Evolutionary conservation across 2,888 invertebrate genomes (phyloP).

Genomic region (Spatulosminthurus flaviceps): DNA sequence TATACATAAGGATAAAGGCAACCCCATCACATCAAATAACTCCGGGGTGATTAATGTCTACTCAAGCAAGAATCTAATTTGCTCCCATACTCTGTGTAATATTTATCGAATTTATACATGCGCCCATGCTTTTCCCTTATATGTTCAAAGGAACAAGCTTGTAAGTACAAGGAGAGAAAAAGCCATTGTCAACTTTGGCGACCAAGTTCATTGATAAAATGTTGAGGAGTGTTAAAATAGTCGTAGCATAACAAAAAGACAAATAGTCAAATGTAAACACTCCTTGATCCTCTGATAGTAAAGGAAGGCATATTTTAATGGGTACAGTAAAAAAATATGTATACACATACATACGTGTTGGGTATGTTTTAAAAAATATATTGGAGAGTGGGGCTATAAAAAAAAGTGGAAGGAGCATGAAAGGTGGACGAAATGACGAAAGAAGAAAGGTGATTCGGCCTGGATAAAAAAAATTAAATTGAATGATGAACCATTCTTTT

Average conservation of each 20-base stretch:
- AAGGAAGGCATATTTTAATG: neutral
- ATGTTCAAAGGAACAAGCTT: too few relatives aligned
- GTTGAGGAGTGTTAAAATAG: conserved; percentile 8
- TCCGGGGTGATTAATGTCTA: conserved; percentile 54
- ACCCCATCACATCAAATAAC: conserved; percentile 44
- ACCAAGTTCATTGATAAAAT: conserved; percentile 13
- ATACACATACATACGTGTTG: neutral
- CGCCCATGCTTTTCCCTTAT: too few relatives aligned
- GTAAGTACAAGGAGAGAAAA: conserved; percentile 1
- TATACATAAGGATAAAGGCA: neutral
- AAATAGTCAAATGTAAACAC: neutral
- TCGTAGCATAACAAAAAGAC: neutral
- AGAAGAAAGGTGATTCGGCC: conserved; percentile 31
- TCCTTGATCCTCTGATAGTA: too few relatives aligned
- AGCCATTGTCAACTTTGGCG: neutral
- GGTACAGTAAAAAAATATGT: neutral
- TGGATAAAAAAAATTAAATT: conserved; percentile 11
- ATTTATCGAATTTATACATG: neutral
- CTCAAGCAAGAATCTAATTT: conserved; percentile 55
- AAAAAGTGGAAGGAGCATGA: neutral
- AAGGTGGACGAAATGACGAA: conserved; percentile 37
- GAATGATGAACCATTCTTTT: conserved; percentile 24
- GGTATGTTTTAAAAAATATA: too few relatives aligned
- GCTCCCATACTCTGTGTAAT: conserved; percentile 20
- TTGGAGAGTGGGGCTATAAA: neutral